A percentile compares a stretch with the other conserved stretches of the same genome.
phyloP scores from a whole-genome alignment of 2,797 vertebrate genomes.

The Gambusia yucatana region DNA sequence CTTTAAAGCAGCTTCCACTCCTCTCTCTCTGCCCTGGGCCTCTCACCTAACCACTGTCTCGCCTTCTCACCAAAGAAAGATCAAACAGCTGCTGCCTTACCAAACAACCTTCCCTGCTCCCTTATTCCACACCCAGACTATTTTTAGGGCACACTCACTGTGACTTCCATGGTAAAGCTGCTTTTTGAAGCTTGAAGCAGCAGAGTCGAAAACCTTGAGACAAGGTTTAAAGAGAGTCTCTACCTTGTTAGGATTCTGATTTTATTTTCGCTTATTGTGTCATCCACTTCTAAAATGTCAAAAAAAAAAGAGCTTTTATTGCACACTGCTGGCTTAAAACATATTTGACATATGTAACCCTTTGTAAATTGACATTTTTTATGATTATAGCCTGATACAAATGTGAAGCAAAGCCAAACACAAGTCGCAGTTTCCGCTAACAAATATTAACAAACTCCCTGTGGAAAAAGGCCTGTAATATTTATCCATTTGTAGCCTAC shows the following conservation, averaged over 20 bases:
- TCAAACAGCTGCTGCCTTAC: slow-evolving; percentile 53
- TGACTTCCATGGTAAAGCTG: slow-evolving; percentile 44
- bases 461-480: background rate
- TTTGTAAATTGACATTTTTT: background rate
- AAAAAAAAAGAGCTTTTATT: background rate
- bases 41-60: slow-evolving; percentile 67
- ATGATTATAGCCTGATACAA: background rate
- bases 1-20: slow-evolving; percentile 48
- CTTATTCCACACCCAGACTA: slow-evolving; percentile 64
- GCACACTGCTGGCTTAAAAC: background rate
- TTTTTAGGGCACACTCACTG: slow-evolving; percentile 60
- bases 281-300: background rate
- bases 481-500: background rate
- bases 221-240: slow-evolving; percentile 11
- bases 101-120: slow-evolving; percentile 58
- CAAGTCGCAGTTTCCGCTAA: background rate
- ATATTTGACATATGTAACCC: background rate
- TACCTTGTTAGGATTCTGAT: background rate
- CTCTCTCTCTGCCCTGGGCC: slow-evolving; percentile 52
- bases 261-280: slow-evolving; percentile 10
- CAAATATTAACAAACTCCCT: background rate
- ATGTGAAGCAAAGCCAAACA: background rate
- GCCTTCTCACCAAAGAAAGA: slow-evolving; percentile 53
- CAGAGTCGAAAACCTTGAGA: slow-evolving; percentile 22
- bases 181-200: slow-evolving; percentile 51